Conservation (phyloP, 2,797 vertebrate genomes). For the Lagorchestes hirsutus region DNA sequence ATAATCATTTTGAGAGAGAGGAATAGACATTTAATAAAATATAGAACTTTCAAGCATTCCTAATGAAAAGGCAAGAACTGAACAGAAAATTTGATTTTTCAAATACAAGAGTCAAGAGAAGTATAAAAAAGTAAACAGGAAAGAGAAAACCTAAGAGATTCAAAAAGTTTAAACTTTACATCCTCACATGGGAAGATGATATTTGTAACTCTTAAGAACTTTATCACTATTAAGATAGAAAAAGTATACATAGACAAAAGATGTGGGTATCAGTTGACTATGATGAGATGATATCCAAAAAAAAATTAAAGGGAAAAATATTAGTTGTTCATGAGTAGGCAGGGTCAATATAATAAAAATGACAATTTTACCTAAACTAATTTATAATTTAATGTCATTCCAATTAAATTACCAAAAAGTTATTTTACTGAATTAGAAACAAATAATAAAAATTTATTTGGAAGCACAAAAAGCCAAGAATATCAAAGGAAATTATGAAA, state of each 20-base stretch:
- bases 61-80: background rate
- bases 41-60: background rate
- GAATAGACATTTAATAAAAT: background rate
- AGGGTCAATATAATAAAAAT: no score
- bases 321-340: no score
- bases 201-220: background rate
- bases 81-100: background rate
- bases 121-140: background rate
- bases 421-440: no score
- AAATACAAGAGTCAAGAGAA: background rate
- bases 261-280: background rate
- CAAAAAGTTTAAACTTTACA: background rate
- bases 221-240: background rate
- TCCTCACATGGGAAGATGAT: background rate
- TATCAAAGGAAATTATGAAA: no score
- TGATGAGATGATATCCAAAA: background rate
- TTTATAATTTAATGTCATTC: no score
- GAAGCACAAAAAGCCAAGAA: no score
- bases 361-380: no score
- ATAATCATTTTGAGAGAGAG: background rate
- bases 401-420: no score
- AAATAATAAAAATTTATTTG: no score
- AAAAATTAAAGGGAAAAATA: no score
- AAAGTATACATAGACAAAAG: background rate
- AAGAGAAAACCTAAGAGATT: background rate